Conservation (phyloP, 2,888 invertebrate genomes). For the Cinara cedri region DNA sequence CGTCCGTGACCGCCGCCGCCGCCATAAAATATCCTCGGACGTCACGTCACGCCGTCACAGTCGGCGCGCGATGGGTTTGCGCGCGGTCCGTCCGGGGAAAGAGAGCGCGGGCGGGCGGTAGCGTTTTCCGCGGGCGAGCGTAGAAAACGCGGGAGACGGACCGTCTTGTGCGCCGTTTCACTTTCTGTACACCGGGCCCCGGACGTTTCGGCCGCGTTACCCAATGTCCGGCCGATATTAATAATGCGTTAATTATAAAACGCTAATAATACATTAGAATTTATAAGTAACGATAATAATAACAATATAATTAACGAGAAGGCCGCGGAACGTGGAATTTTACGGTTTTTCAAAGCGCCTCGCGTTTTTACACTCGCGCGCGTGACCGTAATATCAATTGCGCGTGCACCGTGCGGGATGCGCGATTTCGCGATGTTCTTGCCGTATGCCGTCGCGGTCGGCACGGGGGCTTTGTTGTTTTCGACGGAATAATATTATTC, state of each 20-base stretch:
- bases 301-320: constrained; percentile 25
- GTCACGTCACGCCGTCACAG: background rate
- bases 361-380: no score
- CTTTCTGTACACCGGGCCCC: constrained; percentile 46
- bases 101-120: background rate
- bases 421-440: no score
- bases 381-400: no score
- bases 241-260: no score
- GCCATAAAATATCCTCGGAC: constrained; percentile 11
- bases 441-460: no score
- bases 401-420: no score
- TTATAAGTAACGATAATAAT: background rate
- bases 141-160: no score
- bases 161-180: constrained; percentile 27
- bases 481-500: no score
- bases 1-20: constrained; percentile 54
- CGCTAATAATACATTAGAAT: no score
- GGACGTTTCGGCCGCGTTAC: background rate
- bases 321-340: constrained; percentile 12
- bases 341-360: no score
- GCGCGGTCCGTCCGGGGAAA: constrained; percentile 30
- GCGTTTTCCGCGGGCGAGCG: no score
- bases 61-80: constrained; percentile 23
- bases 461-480: no score
- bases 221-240: constrained; percentile 46